Base-by-base conservation (phyloP, 1,140 invertebrate genomes). In the Babylonia areolata region DNA sequence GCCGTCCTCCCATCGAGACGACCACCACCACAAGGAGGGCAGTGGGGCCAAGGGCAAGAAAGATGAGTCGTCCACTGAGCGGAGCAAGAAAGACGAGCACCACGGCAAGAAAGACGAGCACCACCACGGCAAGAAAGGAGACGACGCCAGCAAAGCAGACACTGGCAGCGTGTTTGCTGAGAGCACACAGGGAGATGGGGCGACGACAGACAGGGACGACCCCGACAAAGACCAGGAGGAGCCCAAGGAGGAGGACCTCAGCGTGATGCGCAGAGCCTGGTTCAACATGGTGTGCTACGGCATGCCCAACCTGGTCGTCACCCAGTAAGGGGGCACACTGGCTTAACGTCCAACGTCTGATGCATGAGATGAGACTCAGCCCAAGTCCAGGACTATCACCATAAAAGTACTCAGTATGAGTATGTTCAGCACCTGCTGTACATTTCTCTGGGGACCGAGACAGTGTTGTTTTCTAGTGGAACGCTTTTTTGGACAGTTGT, bases 271-370 rank as follows among this genome's bases (percentile, higher is more conserved):
- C 17, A 89, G 90, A 77, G 83, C 87, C 12, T 91, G 89, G 89
- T 94, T 90, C 85, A 94, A 94, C 84, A 91, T 93, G 88, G 92
- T 94, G 11, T 93, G 93, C 80, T 94, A 94, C 87, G 94, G 94
- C 35, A 90, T 94, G 69, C 94, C 94, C 35, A 94, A 93, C 83
- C 35, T 94, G 28, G 86, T 94, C 33, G 89, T 94, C 15, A 91
- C 92, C 12, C 93, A 93, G 87, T 77, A 77, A 28, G 3, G 39
- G 20, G 17, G 35, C 71, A 73, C 9, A 6, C 71, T 31, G n/a
- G n/a, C n/a, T n/a, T n/a, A n/a, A n/a, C n/a, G n/a, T n/a, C n/a
- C n/a, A n/a, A n/a, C n/a, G n/a, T n/a, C n/a, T n/a, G n/a, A n/a
- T n/a, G n/a, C n/a, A n/a, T n/a, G n/a, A n/a, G n/a, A n/a, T n/a